A percentile compares a stretch with the other conserved stretches of the same genome.
These are phyloP conservation scores for Hydractinia echinata DNA, from an alignment of 30 jellyfish, hydroid and myxozoan species.

Conservation along the genomic window DNA sequence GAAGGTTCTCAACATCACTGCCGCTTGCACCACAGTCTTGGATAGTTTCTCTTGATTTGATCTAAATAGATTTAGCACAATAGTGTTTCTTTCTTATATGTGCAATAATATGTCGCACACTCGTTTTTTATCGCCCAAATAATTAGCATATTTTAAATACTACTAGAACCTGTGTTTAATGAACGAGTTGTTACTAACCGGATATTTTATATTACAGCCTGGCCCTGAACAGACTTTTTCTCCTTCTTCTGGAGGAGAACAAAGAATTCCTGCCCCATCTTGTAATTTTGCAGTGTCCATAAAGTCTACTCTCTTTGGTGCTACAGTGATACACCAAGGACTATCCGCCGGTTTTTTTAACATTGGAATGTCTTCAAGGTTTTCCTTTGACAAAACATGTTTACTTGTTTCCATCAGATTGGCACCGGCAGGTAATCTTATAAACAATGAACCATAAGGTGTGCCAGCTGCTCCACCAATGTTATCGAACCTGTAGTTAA, in stretches of 20 bases:
- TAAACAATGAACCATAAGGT: conserved; percentile 1
- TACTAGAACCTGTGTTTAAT: no score
- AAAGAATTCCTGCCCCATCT: neutral
- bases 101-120: no score
- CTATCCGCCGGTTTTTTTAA: neutral
- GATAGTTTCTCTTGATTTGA: neutral
- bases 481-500: no score
- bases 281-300: neutral
- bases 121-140: no score
- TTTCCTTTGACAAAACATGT: neutral
- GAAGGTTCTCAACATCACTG: neutral
- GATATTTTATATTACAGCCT: conserved; percentile 7
- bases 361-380: neutral
- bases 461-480: neutral
- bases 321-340: neutral
- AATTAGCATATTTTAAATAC: no score
- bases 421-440: neutral
- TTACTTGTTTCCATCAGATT: neutral
- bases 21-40: neutral
- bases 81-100: no score
- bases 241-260: neutral
- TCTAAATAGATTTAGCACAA: no score
- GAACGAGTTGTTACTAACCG: neutral
- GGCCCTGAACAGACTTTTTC: neutral
- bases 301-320: neutral